Conservation (phyloP, 2,888 invertebrate species). For the Thumatha senex region DNA sequence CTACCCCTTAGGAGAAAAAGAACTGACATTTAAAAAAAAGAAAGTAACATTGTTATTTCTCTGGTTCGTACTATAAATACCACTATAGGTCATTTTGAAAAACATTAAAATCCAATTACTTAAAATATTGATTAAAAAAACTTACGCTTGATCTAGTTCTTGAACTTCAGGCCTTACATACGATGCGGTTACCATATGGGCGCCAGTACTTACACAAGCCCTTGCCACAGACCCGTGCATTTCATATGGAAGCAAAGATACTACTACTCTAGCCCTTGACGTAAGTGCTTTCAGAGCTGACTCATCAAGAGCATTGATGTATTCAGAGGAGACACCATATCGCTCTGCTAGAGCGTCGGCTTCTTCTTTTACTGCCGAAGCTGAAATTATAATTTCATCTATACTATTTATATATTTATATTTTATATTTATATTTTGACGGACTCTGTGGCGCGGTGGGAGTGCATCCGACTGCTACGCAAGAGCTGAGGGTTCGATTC, state of each 20-base stretch:
- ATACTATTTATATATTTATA: no score
- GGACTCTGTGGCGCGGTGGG: no score
- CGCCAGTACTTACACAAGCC: constrained; percentile 92
- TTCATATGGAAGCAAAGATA: constrained; percentile 95
- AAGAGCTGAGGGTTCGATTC: no score
- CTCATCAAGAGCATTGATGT: constrained; percentile 91
- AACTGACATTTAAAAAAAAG: no score
- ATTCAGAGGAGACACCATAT: constrained; percentile 91
- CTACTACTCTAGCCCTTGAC: constrained; percentile 88
- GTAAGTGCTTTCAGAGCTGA: constrained; percentile 88
- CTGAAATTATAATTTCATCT: constrained; percentile 56
- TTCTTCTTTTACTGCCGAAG: constrained; percentile 93
- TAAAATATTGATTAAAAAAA: constrained; percentile 10
- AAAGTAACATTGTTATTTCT: no score
- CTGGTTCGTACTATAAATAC: no score
- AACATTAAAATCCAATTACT: no score
- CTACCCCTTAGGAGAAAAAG: no score
- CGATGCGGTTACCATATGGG: constrained; percentile 98
- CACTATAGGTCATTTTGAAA: no score
- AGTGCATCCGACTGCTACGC: no score
- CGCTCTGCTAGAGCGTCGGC: constrained; percentile 91
- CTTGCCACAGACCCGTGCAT: constrained; percentile 94
- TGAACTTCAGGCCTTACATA: constrained; percentile 94
- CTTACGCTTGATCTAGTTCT: constrained; percentile 89
- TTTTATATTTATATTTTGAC: no score